A percentile compares a stretch with the other conserved stretches of the same genome.
phyloP scores from a whole-genome alignment of 1,140 invertebrate genomes.

The Lasaia peninsularis region DNA sequence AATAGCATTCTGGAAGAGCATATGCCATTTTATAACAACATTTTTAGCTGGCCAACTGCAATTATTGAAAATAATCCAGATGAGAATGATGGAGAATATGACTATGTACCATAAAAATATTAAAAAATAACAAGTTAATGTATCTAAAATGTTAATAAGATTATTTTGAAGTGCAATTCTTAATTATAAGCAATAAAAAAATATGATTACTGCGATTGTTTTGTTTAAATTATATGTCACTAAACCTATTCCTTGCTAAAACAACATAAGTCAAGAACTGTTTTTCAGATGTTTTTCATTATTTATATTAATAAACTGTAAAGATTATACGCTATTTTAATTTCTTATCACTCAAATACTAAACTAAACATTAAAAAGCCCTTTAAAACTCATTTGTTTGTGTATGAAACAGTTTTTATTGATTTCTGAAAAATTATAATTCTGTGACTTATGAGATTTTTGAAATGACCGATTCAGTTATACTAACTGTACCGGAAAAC shows the following conservation, averaged over 20 bases:
- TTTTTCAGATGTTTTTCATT: constrained; percentile 25
- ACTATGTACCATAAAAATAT: constrained; percentile 25
- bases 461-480: constrained; percentile 8
- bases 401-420: constrained; percentile 20
- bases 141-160: constrained; percentile 23
- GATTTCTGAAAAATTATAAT: constrained; percentile 15
- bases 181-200: constrained; percentile 26
- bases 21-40: constrained; percentile 29
- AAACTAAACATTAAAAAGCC: constrained; percentile 18
- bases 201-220: constrained; percentile 23
- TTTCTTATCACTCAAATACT: constrained; percentile 18
- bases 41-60: constrained; percentile 28
- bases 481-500: too few species aligned
- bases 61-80: constrained; percentile 27
- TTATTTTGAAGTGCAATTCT: constrained; percentile 23
- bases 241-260: constrained; percentile 24
- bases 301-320: constrained; percentile 27
- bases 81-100: constrained; percentile 29
- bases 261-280: constrained; percentile 20
- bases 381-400: constrained; percentile 19
- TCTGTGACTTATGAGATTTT: constrained; percentile 15
- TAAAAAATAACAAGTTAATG: constrained; percentile 21
- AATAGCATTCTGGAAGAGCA: constrained; percentile 29
- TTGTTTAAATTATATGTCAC: constrained; percentile 21
- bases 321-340: constrained; percentile 24